Conservation (phyloP, 1,140 invertebrate species). For the Drosophila hydei region DNA sequence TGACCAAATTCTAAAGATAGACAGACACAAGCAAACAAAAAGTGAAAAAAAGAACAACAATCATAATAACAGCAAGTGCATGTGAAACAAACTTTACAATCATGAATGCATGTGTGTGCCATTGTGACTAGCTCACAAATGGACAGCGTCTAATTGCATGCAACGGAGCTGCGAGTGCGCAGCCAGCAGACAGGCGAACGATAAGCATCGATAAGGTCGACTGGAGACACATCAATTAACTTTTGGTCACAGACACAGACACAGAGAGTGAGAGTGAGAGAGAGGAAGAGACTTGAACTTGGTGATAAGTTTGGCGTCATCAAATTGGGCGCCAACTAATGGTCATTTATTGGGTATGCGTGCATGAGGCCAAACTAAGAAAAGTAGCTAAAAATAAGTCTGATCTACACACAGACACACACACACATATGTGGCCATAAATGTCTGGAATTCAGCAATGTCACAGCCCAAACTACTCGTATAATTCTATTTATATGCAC, state of each 20-base stretch:
- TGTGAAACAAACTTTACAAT: conserved; percentile 63
- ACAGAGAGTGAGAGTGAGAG: neutral
- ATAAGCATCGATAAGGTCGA: conserved; percentile 57
- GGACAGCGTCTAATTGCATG: conserved; percentile 47
- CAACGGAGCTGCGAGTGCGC: conserved; percentile 26
- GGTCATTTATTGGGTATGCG: neutral
- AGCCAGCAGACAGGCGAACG: conserved; percentile 35
- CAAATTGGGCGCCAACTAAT: conserved; percentile 17
- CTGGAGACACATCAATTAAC: conserved; percentile 47
- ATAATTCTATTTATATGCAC: conserved; percentile 32
- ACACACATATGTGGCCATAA: neutral
- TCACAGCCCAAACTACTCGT: conserved; percentile 6
- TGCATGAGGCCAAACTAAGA: neutral
- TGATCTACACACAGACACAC: neutral
- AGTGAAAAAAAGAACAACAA: conserved; percentile 17
- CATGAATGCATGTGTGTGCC: conserved; percentile 10
- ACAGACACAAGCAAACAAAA: conserved; percentile 35
- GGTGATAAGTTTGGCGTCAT: conserved; percentile 41
- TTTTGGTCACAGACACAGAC: conserved; percentile 1
- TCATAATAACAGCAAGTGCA: conserved; percentile 58
- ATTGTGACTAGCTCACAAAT: conserved; percentile 39
- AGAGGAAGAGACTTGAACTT: conserved; percentile 32
- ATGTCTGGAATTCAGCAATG: conserved; percentile 17
- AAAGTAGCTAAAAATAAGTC: conserved; percentile 23
- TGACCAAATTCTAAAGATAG: conserved; percentile 69